phyloP scores from a whole-genome alignment of 2,888 invertebrate species.

The Criorhina ranunculi region DNA sequence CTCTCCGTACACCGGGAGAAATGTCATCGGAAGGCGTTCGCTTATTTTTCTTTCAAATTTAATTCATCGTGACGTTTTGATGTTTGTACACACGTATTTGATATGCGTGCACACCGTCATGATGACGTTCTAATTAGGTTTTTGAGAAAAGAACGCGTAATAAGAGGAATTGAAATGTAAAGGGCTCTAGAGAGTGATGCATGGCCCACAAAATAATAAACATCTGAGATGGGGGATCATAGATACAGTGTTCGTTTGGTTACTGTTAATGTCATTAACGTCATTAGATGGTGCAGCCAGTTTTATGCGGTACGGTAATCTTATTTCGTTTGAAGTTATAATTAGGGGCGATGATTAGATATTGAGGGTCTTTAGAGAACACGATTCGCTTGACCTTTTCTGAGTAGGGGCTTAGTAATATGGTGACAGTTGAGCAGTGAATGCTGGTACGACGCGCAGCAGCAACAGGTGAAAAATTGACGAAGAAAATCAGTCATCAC shows the following conservation, averaged over 20 bases:
- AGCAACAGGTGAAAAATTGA: neutral
- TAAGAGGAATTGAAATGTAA: conserved; percentile 16
- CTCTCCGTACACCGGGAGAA: conserved; percentile 61
- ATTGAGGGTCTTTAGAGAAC: neutral
- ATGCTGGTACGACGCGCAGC: neutral
- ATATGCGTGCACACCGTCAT: conserved; percentile 33
- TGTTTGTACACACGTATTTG: neutral
- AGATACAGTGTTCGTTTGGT: neutral
- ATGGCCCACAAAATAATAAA: conserved; percentile 15
- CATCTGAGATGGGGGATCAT: neutral
- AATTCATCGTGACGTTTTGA: conserved; percentile 40
- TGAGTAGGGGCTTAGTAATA: too few relatives aligned
- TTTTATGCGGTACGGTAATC: conserved; percentile 5
- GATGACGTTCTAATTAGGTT: conserved; percentile 66
- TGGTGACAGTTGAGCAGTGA: neutral
- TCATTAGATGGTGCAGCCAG: conserved; percentile 3
- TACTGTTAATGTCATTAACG: conserved; percentile 24
- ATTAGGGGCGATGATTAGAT: conserved; percentile 17
- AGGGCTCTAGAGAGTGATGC: neutral
- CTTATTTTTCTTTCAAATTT: neutral
- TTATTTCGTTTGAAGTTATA: conserved; percentile 18
- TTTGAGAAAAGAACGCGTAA: conserved; percentile 46
- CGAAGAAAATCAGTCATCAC: too few relatives aligned
- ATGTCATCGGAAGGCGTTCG: conserved; percentile 22
- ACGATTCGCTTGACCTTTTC: neutral